These are phyloP conservation scores for Euphonia xanthogaster DNA, from an alignment of 2,797 vertebrate genomes.

Conservation along the genomic window DNA sequence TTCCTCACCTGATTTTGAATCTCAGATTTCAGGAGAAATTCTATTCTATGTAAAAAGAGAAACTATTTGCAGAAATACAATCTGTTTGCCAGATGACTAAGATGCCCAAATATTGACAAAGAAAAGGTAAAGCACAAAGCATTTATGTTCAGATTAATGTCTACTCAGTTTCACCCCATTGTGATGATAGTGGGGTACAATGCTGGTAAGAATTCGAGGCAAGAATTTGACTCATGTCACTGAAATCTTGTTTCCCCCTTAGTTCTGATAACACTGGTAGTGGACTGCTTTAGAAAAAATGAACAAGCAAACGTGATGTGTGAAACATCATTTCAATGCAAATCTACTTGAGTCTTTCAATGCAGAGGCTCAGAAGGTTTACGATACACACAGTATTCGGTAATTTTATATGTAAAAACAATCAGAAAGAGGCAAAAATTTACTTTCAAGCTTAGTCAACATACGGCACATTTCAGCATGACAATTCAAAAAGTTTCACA, in stretches of 20 bases:
- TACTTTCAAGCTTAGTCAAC: conserved; percentile 72
- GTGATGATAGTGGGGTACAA: background rate
- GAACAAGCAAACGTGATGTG: conserved; percentile 41
- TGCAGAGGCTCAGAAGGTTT: conserved; percentile 63
- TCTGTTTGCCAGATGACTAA: background rate
- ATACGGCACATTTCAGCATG: conserved; percentile 69
- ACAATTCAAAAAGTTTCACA: conserved; percentile 68
- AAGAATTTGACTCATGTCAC: background rate
- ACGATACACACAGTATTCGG: conserved; percentile 82
- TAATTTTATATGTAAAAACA: conserved; percentile 77
- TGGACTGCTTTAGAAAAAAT: conserved; percentile 18
- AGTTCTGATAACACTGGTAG: background rate
- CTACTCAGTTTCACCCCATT: background rate
- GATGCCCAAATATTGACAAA: background rate
- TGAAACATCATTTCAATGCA: conserved; percentile 40
- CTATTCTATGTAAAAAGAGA: background rate
- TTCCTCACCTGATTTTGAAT: background rate
- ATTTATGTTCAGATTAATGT: background rate
- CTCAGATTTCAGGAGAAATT: background rate
- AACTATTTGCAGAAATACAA: background rate
- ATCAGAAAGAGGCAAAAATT: conserved; percentile 74
- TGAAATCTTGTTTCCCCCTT: background rate
- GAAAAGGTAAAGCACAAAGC: background rate
- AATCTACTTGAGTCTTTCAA: conserved; percentile 62
- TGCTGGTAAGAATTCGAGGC: conserved; percentile 3